Percentiles rank a stretch among this genome's conserved stretches.
These are phyloP conservation scores for Dendrophyllia cribrosa DNA, from an alignment of 64 coral and sea anemone genomes.

Conservation along the genomic window DNA sequence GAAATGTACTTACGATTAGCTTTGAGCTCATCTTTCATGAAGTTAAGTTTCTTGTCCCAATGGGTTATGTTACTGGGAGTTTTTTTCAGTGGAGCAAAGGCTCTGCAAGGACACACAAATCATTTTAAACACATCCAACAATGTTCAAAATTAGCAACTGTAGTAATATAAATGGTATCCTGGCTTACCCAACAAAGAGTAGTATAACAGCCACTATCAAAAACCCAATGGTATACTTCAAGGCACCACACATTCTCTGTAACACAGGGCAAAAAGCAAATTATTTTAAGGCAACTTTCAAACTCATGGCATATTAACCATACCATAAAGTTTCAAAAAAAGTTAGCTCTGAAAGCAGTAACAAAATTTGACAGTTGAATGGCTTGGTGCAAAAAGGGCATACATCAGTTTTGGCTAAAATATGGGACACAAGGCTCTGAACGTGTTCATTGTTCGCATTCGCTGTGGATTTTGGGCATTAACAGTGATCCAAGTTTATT, in stretches of 20 bases:
- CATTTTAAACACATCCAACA: background rate
- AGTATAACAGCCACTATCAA: conserved; percentile 84
- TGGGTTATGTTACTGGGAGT: conserved; percentile 88
- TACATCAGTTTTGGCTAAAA: too few relatives aligned
- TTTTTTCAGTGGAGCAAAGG: conserved; percentile 94
- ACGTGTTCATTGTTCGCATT: too few relatives aligned
- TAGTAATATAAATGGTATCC: background rate
- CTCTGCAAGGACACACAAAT: conserved; percentile 34
- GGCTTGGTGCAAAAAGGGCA: too few relatives aligned
- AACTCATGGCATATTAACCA: too few relatives aligned
- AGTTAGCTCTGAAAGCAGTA: too few relatives aligned
- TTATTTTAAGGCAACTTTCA: background rate
- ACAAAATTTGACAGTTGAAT: too few relatives aligned
- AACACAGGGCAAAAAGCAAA: background rate
- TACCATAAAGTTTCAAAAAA: too few relatives aligned
- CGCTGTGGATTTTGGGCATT: too few relatives aligned
- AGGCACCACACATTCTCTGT: conserved; percentile 92
- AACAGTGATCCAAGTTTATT: too few relatives aligned
- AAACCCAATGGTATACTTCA: conserved; percentile 95
- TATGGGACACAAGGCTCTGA: too few relatives aligned
- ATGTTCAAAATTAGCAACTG: background rate
- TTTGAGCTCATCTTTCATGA: conserved; percentile 87
- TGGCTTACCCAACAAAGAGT: conserved; percentile 85
- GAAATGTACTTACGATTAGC: conserved; percentile 69
- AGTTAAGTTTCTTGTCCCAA: conserved; percentile 88